Evolutionary conservation across 92 coral and sea anemone species (phyloP), one percentile per base, ranked within the genome.

Genomic region (Palythoa grandis): DNA sequence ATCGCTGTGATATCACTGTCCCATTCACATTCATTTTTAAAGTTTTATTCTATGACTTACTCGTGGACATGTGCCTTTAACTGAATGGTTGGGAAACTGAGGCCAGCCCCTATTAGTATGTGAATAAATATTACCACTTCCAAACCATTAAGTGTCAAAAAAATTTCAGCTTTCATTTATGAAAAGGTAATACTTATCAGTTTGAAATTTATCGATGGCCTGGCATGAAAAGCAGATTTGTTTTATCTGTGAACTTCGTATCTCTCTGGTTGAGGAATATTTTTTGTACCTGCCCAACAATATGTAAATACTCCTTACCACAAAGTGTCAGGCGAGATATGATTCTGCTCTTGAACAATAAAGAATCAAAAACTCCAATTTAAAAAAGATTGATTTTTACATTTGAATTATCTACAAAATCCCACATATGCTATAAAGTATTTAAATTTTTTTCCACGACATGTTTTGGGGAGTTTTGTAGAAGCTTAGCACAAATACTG

Each of bases 241-340:
- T 48, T 80, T 80, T 80, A 80, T 80, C 85, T 80, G 40, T 80
- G 57, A 22, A 80, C 19, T 80, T 29, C 53, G 58, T 80, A 47
- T 80, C 48, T 63, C 15, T 80, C 70, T 47, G 74, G 74, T 17
- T 17, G 73, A 66, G 85, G 37, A 66, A 80, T 22, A 58, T 43
- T 63, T 65, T 60, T 67, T 66, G 52, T 66, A 16, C 63, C 20
- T 53, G 66, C 13, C 47, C 82, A 67, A 24, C 82, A 76, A 25
- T 65, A 52, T 76, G 82, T 76, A 76, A 76, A 76, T 76, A 76
- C 37, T 76, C 66, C 23, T 76, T 22, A 52, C 85, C 85, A 37
- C 85, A 66, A 80, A 80, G 74, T 80, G 53, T 47, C 40, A 43
- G 85, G 11, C 67, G 40, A 54, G 79, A 75, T 79, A 63, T 39